Conservation (phyloP, 2,888 invertebrate species). For the Yponomeuta malinellus region DNA sequence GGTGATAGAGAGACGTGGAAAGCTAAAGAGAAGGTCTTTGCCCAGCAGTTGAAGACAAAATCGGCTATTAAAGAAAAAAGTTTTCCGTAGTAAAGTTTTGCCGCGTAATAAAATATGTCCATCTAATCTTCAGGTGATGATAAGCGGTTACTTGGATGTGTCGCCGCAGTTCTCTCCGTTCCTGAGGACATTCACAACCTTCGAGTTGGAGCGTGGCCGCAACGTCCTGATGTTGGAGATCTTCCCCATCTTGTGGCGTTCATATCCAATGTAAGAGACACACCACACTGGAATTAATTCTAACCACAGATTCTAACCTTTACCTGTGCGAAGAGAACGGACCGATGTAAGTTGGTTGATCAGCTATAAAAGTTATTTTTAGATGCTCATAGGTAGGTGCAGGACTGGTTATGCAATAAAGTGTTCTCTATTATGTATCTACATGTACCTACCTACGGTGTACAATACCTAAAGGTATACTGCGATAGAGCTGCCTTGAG, state of each 20-base stretch:
- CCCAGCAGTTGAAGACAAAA: no score
- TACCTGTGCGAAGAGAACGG: not conserved
- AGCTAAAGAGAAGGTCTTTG: no score
- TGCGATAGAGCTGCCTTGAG: no score
- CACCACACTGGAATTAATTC: not conserved
- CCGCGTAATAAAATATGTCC: no score
- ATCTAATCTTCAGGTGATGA: slow-evolving; percentile 38
- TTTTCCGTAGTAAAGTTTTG: no score
- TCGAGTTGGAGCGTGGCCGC: slow-evolving; percentile 41
- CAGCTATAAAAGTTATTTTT: not conserved
- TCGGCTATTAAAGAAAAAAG: no score
- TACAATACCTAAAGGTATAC: no score
- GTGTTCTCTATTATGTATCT: no score
- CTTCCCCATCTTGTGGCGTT: slow-evolving; percentile 49
- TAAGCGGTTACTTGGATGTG: slow-evolving; percentile 58
- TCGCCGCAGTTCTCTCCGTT: slow-evolving; percentile 43
- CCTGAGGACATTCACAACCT: slow-evolving; percentile 36
- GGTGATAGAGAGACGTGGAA: no score
- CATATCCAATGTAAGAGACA: slow-evolving; percentile 55
- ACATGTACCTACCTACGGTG: no score
- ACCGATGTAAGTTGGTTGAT: not conserved
- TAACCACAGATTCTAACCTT: not conserved
- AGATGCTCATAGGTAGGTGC: no score
- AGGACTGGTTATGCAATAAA: no score
- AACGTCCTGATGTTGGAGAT: slow-evolving; percentile 55